Evolutionary conservation across 1,140 invertebrate species (phyloP).

Genomic region (Zaprionus kolodkinae): DNA sequence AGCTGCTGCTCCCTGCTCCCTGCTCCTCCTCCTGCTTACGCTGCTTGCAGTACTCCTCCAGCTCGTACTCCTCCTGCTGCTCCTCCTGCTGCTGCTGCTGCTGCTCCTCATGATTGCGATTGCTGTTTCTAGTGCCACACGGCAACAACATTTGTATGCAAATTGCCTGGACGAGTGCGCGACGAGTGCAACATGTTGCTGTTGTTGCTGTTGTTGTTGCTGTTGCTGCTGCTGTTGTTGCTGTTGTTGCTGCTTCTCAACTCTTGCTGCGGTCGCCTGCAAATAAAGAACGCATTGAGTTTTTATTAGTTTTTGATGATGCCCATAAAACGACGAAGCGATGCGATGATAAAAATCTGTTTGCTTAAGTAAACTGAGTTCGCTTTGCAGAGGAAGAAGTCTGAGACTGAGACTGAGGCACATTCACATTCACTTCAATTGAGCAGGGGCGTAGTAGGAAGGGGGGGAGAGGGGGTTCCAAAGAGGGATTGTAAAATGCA

Average conservation of each 20-base stretch:
- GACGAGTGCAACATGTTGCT: conserved; percentile 76
- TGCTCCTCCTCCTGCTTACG: not conserved
- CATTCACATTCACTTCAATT: conserved; percentile 45
- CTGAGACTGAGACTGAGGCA: not conserved
- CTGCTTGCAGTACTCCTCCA: not conserved
- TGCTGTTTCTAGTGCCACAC: conserved; percentile 76
- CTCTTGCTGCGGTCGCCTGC: conserved; percentile 55
- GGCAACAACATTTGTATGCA: conserved; percentile 81
- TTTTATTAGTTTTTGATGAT: conserved; percentile 83
- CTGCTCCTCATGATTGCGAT: conserved; percentile 51
- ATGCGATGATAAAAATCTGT: conserved; percentile 81
- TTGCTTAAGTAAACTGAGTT: conserved; percentile 79
- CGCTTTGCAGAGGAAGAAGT: conserved; percentile 47
- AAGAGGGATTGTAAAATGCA: conserved; percentile 45
- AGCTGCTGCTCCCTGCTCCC: conserved; percentile 32
- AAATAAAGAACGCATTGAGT: conserved; percentile 82
- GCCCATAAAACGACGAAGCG: conserved; percentile 75
- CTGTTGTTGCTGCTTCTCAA: conserved; percentile 13
- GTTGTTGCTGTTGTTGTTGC: conserved; percentile 17
- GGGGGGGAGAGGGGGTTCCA: not conserved
- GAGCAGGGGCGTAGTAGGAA: conserved; percentile 25
- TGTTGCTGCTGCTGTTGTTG: conserved; percentile 18
- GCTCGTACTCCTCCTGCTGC: not conserved
- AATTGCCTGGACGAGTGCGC: conserved; percentile 72
- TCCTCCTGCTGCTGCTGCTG: not conserved